phyloP scores from a whole-genome alignment of 1,140 invertebrate species.

The Tenebrio molitor region DNA sequence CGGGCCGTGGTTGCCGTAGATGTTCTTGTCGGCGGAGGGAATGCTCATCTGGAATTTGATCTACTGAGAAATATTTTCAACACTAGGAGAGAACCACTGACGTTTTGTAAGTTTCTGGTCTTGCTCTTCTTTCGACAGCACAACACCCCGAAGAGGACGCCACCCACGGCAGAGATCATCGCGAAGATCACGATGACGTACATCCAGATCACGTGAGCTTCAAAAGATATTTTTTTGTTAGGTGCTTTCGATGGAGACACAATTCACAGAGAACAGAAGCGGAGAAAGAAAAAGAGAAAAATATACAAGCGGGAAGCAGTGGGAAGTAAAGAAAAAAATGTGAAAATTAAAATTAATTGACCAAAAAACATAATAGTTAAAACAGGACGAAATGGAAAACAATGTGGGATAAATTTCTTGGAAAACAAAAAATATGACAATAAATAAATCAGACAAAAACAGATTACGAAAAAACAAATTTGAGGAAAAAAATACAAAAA shows the following conservation, averaged over 20 bases:
- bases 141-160: conserved; percentile 68
- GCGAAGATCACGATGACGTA: conserved; percentile 71
- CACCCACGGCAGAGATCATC: conserved; percentile 63
- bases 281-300: too few relatives aligned
- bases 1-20: conserved; percentile 77
- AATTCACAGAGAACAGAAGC: not conserved
- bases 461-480: too few relatives aligned
- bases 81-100: too few relatives aligned
- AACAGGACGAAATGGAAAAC: too few relatives aligned
- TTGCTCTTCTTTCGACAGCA: conserved; percentile 70
- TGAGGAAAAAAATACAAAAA: too few relatives aligned
- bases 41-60: conserved; percentile 70
- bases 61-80: not conserved
- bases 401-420: too few relatives aligned
- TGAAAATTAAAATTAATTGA: too few relatives aligned
- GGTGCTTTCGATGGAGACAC: not conserved
- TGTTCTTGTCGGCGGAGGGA: conserved; percentile 82
- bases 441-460: too few relatives aligned
- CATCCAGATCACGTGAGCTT: conserved; percentile 73
- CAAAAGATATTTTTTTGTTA: conserved; percentile 45
- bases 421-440: too few relatives aligned
- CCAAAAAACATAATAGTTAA: too few relatives aligned
- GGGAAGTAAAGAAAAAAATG: too few relatives aligned
- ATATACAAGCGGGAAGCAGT: too few relatives aligned
- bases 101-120: conserved; percentile 74